Base-by-base conservation (phyloP, 1,140 invertebrate species). In the Drosophila micromelanica region DNA sequence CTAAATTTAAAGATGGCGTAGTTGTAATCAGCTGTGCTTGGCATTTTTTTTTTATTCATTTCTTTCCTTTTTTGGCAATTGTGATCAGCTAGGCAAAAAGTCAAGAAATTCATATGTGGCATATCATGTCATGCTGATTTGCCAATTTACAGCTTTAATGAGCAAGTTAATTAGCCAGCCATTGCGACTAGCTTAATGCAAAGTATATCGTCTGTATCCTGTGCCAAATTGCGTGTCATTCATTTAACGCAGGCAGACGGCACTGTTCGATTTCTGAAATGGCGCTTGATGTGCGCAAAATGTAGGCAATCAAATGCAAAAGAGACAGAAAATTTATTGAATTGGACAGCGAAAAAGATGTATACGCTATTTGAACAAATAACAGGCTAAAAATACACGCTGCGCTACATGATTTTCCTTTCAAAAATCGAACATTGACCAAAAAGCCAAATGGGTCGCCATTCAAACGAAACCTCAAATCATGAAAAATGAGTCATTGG, bases 401-500 rank as follows among this genome's bases (percentile, higher is more conserved):
- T 37, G 42, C 11, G 35, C 61, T 49, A 71, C 69, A 72, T 72
- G 69, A 67, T 52, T 67, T 72, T 72, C 54, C 54, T 67, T 67
- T 64, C 64, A 59, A 65, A 49, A 43, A 52, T 67, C 69, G 38
- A 72, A 57, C 61, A 30, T 15, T 35, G 38, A 13, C 6, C 37
- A 56, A 49, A 70, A 51, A 35, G 56, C 27, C 54, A 67, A 64
- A 51, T 62, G 17, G 56, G 46, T 35, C 30, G 38, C 45, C 43
- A 51, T 72, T 59, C 46, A 67, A 72, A 65, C 46, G 42, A 46
- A 43, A 62, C 42, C 59, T 62, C 52, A 73, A 73, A 73, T 69
- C 77, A 74, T 64, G 78, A 75, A 80, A 81, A 75, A 81, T 65
- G 70, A 73, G 46, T 68, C 64, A 69, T 54, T 68, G 40, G 48